Conservation (phyloP, 2,797 vertebrate species). For the Peromyscus eremicus region DNA sequence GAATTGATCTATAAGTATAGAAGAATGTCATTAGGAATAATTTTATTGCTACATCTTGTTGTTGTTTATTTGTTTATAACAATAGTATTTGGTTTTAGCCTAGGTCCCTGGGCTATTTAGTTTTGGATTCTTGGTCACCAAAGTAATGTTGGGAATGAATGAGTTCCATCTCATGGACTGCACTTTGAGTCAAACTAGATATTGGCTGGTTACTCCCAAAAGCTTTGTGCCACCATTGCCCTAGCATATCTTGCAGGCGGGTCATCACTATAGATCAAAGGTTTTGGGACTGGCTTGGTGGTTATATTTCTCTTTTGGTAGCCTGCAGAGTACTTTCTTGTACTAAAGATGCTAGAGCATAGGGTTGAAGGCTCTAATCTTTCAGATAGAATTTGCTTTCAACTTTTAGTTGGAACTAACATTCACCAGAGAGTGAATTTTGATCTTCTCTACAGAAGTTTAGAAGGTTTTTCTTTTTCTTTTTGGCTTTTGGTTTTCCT, state of each 20-base stretch:
- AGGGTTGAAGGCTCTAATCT: not conserved
- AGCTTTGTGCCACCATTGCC: not conserved
- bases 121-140: not conserved
- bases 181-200: not conserved
- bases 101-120: not conserved
- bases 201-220: not conserved
- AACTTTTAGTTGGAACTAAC: not conserved
- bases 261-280: not conserved
- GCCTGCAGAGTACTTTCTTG: not conserved
- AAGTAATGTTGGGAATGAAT: not conserved
- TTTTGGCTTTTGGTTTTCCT: not conserved
- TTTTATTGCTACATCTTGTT: not conserved
- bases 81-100: not conserved
- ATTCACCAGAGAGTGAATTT: not conserved
- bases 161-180: not conserved
- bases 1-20: too few species aligned
- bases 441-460: not conserved
- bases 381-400: not conserved
- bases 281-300: not conserved
- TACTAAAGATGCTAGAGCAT: not conserved
- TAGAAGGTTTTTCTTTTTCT: not conserved
- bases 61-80: not conserved
- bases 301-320: not conserved
- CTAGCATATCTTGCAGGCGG: not conserved
- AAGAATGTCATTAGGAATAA: not conserved